Base-by-base conservation (phyloP, 2,113 vertebrate genomes). In the Telmatochromis sp. region DNA sequence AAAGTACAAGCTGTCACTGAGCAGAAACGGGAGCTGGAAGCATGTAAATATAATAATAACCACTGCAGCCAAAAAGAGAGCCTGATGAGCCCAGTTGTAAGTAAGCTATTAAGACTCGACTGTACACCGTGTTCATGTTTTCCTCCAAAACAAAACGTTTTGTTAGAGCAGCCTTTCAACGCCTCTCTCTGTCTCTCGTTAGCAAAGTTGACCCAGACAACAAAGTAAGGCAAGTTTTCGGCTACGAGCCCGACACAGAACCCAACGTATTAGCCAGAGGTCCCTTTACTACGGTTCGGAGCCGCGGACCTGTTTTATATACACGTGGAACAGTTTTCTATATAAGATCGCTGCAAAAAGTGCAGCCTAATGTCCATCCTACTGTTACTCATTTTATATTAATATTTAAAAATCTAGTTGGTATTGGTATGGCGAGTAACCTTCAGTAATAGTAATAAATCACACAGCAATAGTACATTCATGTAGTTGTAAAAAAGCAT, bases 1-100 rank as follows among this genome's bases (percentile, higher is more conserved):
- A 14, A 57, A 14, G 54, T 8, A 14, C 2, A 0, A 3, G 54
- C 0, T 57, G 54, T 57, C 4, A 26, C 0, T 0, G 6, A 26
- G 6, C 4, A 55, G 1, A 55, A 26, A 55, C 21, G 6, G 6
- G 6, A 55, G 53, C 2, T 0, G n/a, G 51, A 54, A 54, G n/a
- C n/a, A 23, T 23, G n/a, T 54, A 4, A 54, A 54, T 23, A 6
- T 54, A 54, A 54, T 4, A 23, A 23, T 23, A 55, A 55, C 1
- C 53, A 55, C 53, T 53, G 19, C 19, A 53, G 19, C 9, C 51
- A 53, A 53, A 0, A 53, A 53, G 51, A 21, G 9, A 0, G 19
- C 3, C 3, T 53, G 51, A 21, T 0, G 1, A 53, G 5, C 51
- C 51, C 51, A 53, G 51, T 11, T 53, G 19, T 53, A 53, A 53